These are phyloP conservation scores for Nomada goodeniana DNA, from an alignment of 2,888 invertebrate species.

Conservation along the genomic window DNA sequence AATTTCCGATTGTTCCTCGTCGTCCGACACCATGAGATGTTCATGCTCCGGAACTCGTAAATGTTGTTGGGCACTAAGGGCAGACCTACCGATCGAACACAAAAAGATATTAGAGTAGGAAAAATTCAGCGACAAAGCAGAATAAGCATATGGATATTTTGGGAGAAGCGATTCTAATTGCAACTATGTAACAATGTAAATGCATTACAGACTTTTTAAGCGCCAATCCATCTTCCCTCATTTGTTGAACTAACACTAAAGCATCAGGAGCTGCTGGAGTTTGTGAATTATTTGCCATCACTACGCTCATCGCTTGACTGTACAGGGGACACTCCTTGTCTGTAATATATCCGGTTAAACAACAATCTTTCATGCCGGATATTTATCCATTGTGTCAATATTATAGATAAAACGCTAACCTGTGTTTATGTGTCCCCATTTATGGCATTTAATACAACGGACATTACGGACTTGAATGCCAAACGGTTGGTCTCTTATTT, in stretches of 20 bases:
- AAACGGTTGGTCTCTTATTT: constrained; percentile 99
- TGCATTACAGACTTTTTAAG: constrained; percentile 89
- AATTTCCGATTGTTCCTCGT: constrained; percentile 87
- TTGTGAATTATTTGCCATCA: constrained; percentile 86
- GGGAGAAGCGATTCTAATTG: background rate
- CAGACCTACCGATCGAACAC: constrained; percentile 73
- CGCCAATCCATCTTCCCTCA: constrained; percentile 96
- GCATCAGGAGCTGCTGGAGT: constrained; percentile 89
- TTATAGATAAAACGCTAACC: constrained; percentile 83
- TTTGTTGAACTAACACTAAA: constrained; percentile 92
- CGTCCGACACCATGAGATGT: constrained; percentile 83
- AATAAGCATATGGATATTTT: background rate
- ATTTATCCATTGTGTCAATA: constrained; percentile 69
- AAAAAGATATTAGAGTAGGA: background rate
- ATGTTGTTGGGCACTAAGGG: constrained; percentile 85
- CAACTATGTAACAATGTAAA: background rate
- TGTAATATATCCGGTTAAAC: constrained; percentile 72
- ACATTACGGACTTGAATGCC: constrained; percentile 99
- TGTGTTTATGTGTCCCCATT: constrained; percentile 99
- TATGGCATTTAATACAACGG: constrained; percentile 99
- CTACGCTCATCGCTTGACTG: constrained; percentile 92
- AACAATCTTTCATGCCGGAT: background rate
- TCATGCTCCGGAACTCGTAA: constrained; percentile 86
- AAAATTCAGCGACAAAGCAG: background rate
- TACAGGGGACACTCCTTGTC: constrained; percentile 99